Base-by-base conservation (phyloP, 2,888 invertebrate species). In the Endotricha flammealis region DNA sequence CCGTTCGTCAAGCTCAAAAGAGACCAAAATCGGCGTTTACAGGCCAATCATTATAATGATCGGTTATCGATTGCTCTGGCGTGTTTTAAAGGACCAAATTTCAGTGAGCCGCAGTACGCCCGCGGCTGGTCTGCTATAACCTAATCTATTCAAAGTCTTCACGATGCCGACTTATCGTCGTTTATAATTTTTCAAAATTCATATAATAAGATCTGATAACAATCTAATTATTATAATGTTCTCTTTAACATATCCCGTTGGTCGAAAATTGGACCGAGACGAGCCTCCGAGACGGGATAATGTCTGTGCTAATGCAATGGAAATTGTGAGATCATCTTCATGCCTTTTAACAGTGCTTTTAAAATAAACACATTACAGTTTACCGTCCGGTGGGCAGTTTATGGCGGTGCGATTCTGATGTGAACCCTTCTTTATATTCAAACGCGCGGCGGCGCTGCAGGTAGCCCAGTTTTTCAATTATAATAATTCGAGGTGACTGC, bases 181-280 rank as follows among this genome's bases (percentile, higher is more conserved):
- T 76, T 73, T 69, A 81, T 81, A 81, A 81, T 82, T 85, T 83
- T 81, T 72, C 69, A 64, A 82, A 85, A 81, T 83, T 79, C 80
- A 71, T 82, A 82, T 82, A 81, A 85, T 83, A 83, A 82, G 65
- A 74, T 81, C 80, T 79, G 82, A 83, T 83, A 83, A 82, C 81
- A 77, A 82, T 83, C 81, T 81, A 80, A 85, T 83, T 83, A 82
- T 85, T 80, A 81, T 85, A 85, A 85, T 83, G 79, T 80, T 76
- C 83, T 83, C 68, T 79, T 85, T 83, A 85, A 80, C 79, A 83
- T 85, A 82, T 79, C 74, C 78, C 77, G 77, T 80, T 75, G 68
- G 65, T 53, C 57, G 60, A 60, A 80, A 81, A 81, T 83, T 79
- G 71, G 78, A 72, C 64, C 69, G 71, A 59, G 61, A 57, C 60